These are phyloP conservation scores for Ptychadena robeensis DNA, from an alignment of 2,797 vertebrate genomes.

Conservation along the genomic window DNA sequence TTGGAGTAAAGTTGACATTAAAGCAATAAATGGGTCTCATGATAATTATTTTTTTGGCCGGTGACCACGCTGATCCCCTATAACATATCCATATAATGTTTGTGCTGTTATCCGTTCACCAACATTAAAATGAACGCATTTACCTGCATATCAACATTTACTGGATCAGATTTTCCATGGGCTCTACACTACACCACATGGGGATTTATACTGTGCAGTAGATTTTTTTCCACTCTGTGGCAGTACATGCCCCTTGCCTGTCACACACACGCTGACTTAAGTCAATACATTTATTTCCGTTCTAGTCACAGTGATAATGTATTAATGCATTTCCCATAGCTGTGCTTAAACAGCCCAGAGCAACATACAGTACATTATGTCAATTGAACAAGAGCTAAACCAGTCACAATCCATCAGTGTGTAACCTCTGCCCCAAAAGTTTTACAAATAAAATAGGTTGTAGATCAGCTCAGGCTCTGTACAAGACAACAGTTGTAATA, in stretches of 20 bases:
- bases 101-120: background rate
- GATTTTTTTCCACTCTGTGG: background rate
- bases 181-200: no score
- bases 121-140: background rate
- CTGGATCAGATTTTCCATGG: background rate
- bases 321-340: constrained; percentile 55
- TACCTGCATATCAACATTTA: background rate
- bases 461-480: background rate
- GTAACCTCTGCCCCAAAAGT: constrained; percentile 4
- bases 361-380: constrained; percentile 46
- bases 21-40: no score
- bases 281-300: constrained; percentile 44
- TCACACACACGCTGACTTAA: constrained; percentile 26
- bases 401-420: constrained; percentile 27
- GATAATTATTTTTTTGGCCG: no score
- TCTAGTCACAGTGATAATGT: constrained; percentile 48
- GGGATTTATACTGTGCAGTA: background rate
- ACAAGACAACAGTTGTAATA: background rate
- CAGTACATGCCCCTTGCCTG: background rate
- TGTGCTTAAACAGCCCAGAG: constrained; percentile 37
- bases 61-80: no score
- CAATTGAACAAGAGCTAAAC: constrained; percentile 31
- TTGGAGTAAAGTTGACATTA: no score
- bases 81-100: no score
- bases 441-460: background rate